Evolutionary conservation across 1,140 invertebrate genomes (phyloP).

Genomic region (Hirudo medicinalis): DNA sequence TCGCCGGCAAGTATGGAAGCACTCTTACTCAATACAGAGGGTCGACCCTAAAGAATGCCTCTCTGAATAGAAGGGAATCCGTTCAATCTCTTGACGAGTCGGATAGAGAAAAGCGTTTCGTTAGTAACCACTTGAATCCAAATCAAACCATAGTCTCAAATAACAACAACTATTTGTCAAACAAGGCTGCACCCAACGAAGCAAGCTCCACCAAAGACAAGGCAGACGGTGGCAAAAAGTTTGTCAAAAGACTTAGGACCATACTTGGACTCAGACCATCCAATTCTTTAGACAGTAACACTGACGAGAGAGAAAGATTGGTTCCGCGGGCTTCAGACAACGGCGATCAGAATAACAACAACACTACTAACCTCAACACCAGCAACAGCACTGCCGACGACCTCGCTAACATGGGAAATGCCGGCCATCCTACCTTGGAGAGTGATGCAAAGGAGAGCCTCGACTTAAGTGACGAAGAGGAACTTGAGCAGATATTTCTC

Average conservation of each 20-base stretch:
- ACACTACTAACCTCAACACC: not conserved
- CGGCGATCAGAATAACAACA: not conserved
- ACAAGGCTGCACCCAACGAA: not conserved
- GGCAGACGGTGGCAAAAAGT: not conserved
- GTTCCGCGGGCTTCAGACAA: not conserved
- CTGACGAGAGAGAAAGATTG: not conserved
- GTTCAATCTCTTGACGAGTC: too few relatives aligned
- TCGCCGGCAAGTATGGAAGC: too few relatives aligned
- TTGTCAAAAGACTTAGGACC: slow-evolving; percentile 4
- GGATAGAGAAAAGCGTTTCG: too few relatives aligned
- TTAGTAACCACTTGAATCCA: too few relatives aligned
- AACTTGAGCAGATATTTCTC: slow-evolving; percentile 1
- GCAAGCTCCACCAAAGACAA: not conserved
- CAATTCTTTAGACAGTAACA: not conserved
- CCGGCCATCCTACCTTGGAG: not conserved
- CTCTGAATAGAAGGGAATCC: too few relatives aligned
- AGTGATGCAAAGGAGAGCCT: not conserved
- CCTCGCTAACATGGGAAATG: not conserved
- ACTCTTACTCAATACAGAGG: too few relatives aligned
- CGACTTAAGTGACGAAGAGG: not conserved
- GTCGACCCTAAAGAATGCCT: too few relatives aligned
- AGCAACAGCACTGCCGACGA: not conserved
- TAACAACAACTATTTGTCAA: too few relatives aligned
- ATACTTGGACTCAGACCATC: not conserved
- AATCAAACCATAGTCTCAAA: too few relatives aligned